A percentile compares a stretch with the other conserved stretches of the same genome.
These are phyloP conservation scores for Crocallis elinguaria DNA, from an alignment of 2,888 invertebrate genomes.

Conservation along the genomic window DNA sequence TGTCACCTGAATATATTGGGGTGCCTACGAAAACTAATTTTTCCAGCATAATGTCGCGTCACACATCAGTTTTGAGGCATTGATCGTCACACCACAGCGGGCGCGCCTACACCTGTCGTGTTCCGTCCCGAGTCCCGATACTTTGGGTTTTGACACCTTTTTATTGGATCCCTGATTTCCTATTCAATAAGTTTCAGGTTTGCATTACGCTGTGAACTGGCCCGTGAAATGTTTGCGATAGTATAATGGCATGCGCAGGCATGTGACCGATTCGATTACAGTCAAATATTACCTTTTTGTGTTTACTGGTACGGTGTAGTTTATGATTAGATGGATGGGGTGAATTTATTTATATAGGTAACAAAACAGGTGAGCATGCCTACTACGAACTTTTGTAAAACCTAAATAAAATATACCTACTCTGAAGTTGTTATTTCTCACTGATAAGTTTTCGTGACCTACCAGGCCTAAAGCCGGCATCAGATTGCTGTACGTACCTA, in stretches of 20 bases:
- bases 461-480: too few species aligned
- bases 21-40: slow-evolving; percentile 11
- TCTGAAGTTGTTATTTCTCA: too few species aligned
- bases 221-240: slow-evolving; percentile 67
- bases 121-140: slow-evolving; percentile 57
- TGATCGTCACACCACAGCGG: slow-evolving; percentile 25
- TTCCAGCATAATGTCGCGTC: slow-evolving; percentile 23
- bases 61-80: slow-evolving; percentile 29
- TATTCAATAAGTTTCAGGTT: slow-evolving; percentile 76
- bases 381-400: too few species aligned
- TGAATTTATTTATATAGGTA: too few species aligned
- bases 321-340: too few species aligned
- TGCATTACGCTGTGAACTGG: slow-evolving; percentile 69
- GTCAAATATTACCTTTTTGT: slow-evolving; percentile 33
- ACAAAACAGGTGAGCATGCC: too few species aligned
- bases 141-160: slow-evolving; percentile 77
- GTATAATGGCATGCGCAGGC: slow-evolving; percentile 49
- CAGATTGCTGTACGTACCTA: too few species aligned
- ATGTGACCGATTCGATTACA: slow-evolving; percentile 53
- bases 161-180: slow-evolving; percentile 77
- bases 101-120: slow-evolving; percentile 59
- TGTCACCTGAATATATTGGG: slow-evolving; percentile 4
- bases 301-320: slow-evolving; percentile 5
- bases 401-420: too few species aligned
- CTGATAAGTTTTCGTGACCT: too few species aligned